Conservation (phyloP, 1,140 invertebrate genomes). For the Drosophila sp. region DNA sequence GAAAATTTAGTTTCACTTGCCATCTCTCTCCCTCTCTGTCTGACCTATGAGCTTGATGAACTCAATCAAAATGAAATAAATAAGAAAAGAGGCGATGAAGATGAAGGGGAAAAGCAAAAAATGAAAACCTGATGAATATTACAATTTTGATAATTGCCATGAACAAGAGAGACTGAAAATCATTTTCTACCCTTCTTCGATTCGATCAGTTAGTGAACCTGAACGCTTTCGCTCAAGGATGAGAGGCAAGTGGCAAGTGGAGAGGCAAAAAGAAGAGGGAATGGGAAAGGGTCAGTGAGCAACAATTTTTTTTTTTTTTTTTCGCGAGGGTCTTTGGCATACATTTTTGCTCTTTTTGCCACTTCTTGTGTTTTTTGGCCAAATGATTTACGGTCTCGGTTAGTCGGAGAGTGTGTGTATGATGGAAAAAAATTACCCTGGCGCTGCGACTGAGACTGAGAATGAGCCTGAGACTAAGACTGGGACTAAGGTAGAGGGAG, state of each 20-base stretch:
- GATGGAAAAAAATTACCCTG: slow-evolving; percentile 46
- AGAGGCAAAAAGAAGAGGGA: too few species aligned
- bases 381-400: slow-evolving; percentile 67
- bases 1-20: slow-evolving; percentile 14
- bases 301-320: slow-evolving; percentile 2
- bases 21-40: slow-evolving; percentile 21
- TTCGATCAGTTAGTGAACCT: slow-evolving; percentile 25
- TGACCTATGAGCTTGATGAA: slow-evolving; percentile 63
- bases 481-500: too few species aligned
- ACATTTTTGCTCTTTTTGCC: slow-evolving; percentile 19
- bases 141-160: slow-evolving; percentile 77
- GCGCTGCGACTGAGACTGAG: slow-evolving; percentile 21
- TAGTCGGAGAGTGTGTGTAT: slow-evolving; percentile 4
- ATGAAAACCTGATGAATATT: slow-evolving; percentile 58
- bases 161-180: slow-evolving; percentile 24
- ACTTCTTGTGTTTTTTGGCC: slow-evolving; percentile 18
- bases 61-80: slow-evolving; percentile 44
- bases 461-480: not conserved
- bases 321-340: slow-evolving; percentile 38
- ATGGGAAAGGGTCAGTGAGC: slow-evolving; percentile 43
- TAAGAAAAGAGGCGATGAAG: not conserved
- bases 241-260: too few species aligned
- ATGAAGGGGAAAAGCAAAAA: slow-evolving; percentile 8
- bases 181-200: slow-evolving; percentile 39
- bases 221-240: slow-evolving; percentile 26